These are phyloP conservation scores for Neoscelio sp. DNA, from an alignment of 2,888 invertebrate species.

Conservation along the genomic window DNA sequence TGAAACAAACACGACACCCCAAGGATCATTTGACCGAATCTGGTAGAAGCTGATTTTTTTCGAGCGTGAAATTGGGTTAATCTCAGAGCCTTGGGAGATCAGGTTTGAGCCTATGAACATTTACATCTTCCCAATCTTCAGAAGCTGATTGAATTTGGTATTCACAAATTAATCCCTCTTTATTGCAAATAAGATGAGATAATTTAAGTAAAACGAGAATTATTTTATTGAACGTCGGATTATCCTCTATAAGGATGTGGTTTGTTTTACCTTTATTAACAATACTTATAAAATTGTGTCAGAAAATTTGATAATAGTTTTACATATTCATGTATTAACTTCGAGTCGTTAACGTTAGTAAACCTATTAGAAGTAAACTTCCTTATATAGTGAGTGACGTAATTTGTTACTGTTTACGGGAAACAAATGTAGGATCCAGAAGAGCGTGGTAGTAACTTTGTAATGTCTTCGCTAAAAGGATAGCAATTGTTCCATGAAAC, in stretches of 20 bases:
- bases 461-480: slow-evolving; percentile 22
- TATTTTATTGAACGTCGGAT: too few species aligned
- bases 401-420: slow-evolving; percentile 44
- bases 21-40: slow-evolving; percentile 53
- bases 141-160: slow-evolving; percentile 49
- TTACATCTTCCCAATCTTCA: slow-evolving; percentile 40
- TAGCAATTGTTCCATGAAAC: slow-evolving; percentile 17
- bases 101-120: slow-evolving; percentile 30
- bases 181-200: slow-evolving; percentile 44
- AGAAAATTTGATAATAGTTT: slow-evolving; percentile 8
- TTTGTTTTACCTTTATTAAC: too few species aligned
- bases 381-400: slow-evolving; percentile 21
- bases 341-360: slow-evolving; percentile 25
- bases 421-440: slow-evolving; percentile 30
- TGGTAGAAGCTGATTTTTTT: slow-evolving; percentile 71
- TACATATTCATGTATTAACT: slow-evolving; percentile 22
- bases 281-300: slow-evolving; percentile 6
- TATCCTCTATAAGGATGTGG: too few species aligned
- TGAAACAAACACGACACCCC: slow-evolving; percentile 54
- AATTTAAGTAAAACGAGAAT: slow-evolving; percentile 28
- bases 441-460: slow-evolving; percentile 20
- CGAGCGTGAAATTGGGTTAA: slow-evolving; percentile 75
- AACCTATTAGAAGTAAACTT: slow-evolving; percentile 45
- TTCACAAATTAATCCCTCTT: slow-evolving; percentile 45
- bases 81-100: slow-evolving; percentile 71